phyloP scores from a whole-genome alignment of 2,113 vertebrate genomes.

The Barnardius zonarius region DNA sequence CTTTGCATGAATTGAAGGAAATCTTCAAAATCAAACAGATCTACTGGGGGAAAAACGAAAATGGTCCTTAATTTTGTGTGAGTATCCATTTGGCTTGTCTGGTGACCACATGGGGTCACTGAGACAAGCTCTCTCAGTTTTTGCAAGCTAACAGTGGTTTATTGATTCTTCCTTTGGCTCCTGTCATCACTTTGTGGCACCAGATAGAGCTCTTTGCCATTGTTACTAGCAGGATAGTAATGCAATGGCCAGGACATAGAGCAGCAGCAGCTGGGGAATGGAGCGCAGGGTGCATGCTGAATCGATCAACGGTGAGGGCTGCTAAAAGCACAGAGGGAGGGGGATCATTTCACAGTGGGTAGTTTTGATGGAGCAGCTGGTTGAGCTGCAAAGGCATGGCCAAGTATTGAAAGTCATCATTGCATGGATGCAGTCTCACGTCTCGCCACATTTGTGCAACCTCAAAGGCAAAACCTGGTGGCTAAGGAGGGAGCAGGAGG shows the following conservation, averaged over 20 bases:
- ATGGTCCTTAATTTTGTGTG: not conserved
- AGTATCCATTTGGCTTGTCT: not conserved
- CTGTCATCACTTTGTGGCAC: not conserved
- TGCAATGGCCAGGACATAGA: not conserved
- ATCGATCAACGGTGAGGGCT: rapidly evolving
- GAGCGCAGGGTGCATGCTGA: rapidly evolving
- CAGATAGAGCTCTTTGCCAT: rapidly evolving
- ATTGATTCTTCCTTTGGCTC: not conserved
- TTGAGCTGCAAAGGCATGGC: rapidly evolving
- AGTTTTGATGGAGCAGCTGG: not conserved
- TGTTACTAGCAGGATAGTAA: not conserved
- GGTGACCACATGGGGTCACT: not conserved
- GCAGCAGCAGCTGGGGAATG: not conserved
- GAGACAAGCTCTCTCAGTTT: not conserved
- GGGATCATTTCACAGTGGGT: not conserved
- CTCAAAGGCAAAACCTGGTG: not conserved
- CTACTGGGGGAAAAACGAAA: not conserved
- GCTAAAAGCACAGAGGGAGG: not conserved
- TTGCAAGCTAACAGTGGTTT: not conserved
- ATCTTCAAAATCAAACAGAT: not conserved
- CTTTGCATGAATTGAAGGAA: too few relatives aligned
- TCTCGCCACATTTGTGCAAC: rapidly evolving
- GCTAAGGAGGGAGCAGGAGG: not conserved
- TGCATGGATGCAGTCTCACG: rapidly evolving
- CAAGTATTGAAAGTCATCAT: not conserved